Percentiles rank a stretch among this genome's conserved stretches.
Evolutionary conservation across 2,888 invertebrate genomes (phyloP).

Genomic region (Nephrotoma guestfalica): DNA sequence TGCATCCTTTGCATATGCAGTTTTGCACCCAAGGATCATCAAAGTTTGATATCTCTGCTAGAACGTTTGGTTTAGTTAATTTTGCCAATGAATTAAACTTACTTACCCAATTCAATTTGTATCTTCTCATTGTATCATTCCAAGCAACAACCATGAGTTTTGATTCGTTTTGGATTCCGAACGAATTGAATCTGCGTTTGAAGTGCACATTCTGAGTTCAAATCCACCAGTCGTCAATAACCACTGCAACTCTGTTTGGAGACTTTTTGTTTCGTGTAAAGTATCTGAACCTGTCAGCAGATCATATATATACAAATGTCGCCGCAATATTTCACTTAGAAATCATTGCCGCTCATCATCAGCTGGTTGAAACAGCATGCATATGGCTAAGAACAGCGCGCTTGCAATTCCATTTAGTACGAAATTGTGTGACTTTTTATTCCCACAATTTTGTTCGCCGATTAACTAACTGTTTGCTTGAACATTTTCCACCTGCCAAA

Average conservation of each 20-base stretch:
- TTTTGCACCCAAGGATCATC: background rate
- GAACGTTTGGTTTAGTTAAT: background rate
- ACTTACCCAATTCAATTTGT: too few relatives aligned
- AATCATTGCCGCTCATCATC: constrained; percentile 14
- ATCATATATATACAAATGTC: constrained; percentile 16
- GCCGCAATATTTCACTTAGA: constrained; percentile 10
- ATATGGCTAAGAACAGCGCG: constrained; percentile 10
- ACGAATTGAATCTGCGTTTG: background rate
- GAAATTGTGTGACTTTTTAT: background rate
- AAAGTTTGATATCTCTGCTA: background rate
- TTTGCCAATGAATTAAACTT: background rate
- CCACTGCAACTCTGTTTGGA: constrained; percentile 8
- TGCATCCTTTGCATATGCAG: too few relatives aligned
- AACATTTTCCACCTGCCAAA: too few relatives aligned
- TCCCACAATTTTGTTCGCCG: background rate
- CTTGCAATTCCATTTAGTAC: constrained; percentile 8
- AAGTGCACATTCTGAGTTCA: background rate
- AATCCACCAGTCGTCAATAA: constrained; percentile 10
- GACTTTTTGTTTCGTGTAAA: constrained; percentile 3
- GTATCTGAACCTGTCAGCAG: constrained; percentile 11
- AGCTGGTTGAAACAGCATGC: constrained; percentile 10
- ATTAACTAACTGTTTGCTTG: background rate
- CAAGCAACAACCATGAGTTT: background rate
- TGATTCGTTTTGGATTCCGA: background rate
- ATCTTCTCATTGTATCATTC: too few relatives aligned